A percentile compares a stretch with the other conserved stretches of the same genome.
phyloP scores from a whole-genome alignment of 1,140 invertebrate genomes.

The Sitodiplosis mosellana region DNA sequence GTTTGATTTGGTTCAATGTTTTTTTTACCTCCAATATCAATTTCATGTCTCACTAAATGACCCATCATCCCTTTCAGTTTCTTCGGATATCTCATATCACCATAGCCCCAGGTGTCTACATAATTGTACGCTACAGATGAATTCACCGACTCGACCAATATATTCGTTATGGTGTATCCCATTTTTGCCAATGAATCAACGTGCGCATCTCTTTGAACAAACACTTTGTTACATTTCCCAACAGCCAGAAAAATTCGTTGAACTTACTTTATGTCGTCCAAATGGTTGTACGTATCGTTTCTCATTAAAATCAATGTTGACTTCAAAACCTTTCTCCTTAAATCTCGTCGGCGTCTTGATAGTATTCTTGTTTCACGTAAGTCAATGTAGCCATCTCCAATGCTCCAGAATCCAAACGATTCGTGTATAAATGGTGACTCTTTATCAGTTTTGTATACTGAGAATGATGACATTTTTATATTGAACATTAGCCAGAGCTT shows the following conservation, averaged over 20 bases:
- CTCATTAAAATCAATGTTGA: not conserved
- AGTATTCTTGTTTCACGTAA: constrained; percentile 5
- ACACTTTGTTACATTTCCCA: no score
- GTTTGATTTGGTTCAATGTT: not conserved
- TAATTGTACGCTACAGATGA: not conserved
- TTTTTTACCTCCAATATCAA: constrained; percentile 11
- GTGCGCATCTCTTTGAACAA: constrained; percentile 1
- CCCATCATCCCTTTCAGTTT: constrained; percentile 26
- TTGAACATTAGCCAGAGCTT: no score
- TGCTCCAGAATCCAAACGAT: no score
- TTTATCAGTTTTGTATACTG: no score
- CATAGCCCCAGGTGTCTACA: constrained; percentile 10
- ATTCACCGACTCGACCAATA: constrained; percentile 3
- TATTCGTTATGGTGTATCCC: constrained; percentile 2
- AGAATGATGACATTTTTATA: no score
- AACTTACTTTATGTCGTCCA: constrained; percentile 2
- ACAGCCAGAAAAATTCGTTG: no score
- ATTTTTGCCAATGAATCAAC: constrained; percentile 6
- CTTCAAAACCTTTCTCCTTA: not conserved
- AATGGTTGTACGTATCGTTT: constrained; percentile 3
- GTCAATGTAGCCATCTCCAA: not conserved
- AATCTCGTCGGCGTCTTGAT: constrained; percentile 4
- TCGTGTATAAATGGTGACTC: no score
- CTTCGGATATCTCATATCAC: constrained; percentile 12
- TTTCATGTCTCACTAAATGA: constrained; percentile 4